These are phyloP conservation scores for Penelope pileata DNA, from an alignment of 2,113 vertebrate genomes.

Conservation along the genomic window DNA sequence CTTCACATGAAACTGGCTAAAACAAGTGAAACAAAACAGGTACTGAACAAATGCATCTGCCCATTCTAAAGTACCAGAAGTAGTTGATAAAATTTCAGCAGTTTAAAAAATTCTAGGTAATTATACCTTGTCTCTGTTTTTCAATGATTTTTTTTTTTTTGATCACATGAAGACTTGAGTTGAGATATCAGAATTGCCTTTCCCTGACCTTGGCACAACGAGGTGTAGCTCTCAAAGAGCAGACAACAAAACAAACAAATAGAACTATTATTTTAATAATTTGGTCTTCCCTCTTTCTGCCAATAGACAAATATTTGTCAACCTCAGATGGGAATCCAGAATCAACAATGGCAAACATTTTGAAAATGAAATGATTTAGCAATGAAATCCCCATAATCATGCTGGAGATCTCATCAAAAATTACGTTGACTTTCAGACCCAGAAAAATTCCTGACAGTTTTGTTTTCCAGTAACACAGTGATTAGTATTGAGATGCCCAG, in stretches of 20 bases:
- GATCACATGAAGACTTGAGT: not conserved
- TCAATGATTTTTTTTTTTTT: not conserved
- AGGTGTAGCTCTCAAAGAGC: not conserved
- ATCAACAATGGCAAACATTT: not conserved
- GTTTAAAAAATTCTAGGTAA: not conserved
- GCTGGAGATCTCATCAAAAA: not conserved
- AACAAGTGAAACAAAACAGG: not conserved
- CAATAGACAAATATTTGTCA: not conserved
- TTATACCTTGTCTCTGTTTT: not conserved
- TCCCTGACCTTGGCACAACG: not conserved
- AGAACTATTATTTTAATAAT: not conserved
- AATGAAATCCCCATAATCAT: not conserved
- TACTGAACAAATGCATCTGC: not conserved
- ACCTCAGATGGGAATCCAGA: not conserved
- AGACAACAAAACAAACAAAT: not conserved
- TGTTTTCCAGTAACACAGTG: not conserved
- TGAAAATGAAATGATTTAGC: not conserved
- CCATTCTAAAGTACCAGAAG: not conserved
- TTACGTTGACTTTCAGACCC: not conserved
- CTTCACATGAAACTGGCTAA: not conserved
- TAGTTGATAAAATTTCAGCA: not conserved
- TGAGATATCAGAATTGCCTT: not conserved
- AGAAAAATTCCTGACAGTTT: not conserved
- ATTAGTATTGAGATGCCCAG: not conserved
- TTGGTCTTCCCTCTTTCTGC: not conserved